phyloP scores from a whole-genome alignment of 1,140 invertebrate genomes.

The Halesus radiatus region DNA sequence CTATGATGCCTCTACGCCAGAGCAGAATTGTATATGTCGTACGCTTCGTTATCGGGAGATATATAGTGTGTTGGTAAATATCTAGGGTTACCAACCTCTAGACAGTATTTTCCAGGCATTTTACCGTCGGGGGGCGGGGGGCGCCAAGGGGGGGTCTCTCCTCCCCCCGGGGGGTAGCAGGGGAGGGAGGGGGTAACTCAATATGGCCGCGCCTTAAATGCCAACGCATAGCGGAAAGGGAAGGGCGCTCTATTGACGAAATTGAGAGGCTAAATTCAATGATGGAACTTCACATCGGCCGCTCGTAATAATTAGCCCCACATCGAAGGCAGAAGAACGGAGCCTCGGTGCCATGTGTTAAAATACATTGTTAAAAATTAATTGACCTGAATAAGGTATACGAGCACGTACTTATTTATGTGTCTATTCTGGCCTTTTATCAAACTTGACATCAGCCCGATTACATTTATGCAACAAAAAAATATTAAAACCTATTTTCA shows the following conservation, averaged over 20 bases:
- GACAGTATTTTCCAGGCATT: conserved; percentile 31
- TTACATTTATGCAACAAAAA: too few species aligned
- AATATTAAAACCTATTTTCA: too few species aligned
- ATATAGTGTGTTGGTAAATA: conserved; percentile 16
- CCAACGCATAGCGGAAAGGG: conserved; percentile 32
- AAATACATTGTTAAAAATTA: too few species aligned
- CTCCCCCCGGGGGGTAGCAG: neutral
- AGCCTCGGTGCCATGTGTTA: neutral
- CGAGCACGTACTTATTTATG: too few species aligned
- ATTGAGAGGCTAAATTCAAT: conserved; percentile 42
- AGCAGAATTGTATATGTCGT: neutral
- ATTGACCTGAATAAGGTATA: too few species aligned
- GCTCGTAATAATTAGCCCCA: conserved; percentile 22
- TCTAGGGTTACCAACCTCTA: conserved; percentile 31
- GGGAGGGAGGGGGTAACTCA: conserved; percentile 39
- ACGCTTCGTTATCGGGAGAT: neutral
- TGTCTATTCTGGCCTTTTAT: too few species aligned
- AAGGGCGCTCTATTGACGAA: conserved; percentile 34
- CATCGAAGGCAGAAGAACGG: conserved; percentile 5
- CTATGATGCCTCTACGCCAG: too few species aligned
- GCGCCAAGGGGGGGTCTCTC: neutral
- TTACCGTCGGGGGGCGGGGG: neutral
- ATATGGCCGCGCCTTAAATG: conserved; percentile 52
- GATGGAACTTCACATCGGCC: conserved; percentile 27
- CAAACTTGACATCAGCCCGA: too few species aligned